Conservation (phyloP, 2,113 vertebrate species). For the Lathamus discolor region DNA sequence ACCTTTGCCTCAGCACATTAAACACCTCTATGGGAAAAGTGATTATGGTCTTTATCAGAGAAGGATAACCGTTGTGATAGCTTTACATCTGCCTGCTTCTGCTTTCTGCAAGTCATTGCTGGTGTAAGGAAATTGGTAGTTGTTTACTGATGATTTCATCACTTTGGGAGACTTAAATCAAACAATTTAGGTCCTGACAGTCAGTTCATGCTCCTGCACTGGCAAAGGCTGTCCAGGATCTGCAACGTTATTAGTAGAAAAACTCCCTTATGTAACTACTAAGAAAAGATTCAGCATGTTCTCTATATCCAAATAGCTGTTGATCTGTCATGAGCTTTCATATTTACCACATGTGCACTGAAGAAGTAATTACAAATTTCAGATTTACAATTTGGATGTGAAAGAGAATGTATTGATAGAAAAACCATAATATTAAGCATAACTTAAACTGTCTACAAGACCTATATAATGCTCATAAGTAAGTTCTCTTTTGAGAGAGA, state of each 20-base stretch:
- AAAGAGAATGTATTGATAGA: not conserved
- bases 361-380: not conserved
- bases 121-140: not conserved
- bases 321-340: not conserved
- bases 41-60: not conserved
- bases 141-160: not conserved
- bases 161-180: not conserved
- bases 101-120: not conserved
- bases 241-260: not conserved
- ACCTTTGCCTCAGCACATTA: not conserved
- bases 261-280: not conserved
- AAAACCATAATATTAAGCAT: not conserved
- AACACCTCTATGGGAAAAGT: fast-evolving
- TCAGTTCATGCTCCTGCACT: not conserved
- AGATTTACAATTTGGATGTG: not conserved
- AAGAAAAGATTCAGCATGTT: not conserved
- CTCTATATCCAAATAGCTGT: not conserved
- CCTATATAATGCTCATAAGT: not conserved
- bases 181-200: not conserved
- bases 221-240: not conserved
- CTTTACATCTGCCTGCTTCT: not conserved
- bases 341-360: not conserved
- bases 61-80: not conserved
- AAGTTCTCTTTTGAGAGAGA: not conserved
- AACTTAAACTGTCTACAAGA: not conserved